Percentiles rank a stretch among this genome's conserved stretches.
These are phyloP conservation scores for Leucophenga varia DNA, from an alignment of 1,140 invertebrate genomes.

Conservation along the genomic window DNA sequence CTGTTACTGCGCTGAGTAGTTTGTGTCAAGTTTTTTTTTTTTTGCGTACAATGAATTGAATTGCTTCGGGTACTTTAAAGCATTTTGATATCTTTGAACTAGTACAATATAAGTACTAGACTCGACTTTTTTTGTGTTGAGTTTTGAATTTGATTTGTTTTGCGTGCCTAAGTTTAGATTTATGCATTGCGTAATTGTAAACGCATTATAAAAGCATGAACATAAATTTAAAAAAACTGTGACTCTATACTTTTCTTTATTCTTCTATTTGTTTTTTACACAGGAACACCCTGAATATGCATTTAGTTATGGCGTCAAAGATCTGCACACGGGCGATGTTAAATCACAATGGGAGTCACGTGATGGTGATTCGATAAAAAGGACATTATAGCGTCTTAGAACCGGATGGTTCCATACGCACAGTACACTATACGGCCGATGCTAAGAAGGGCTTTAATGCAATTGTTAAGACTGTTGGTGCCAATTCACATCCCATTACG, in stretches of 20 bases:
- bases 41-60: too few relatives aligned
- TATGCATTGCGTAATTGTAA: conserved; percentile 1
- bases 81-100: too few relatives aligned
- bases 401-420: conserved; percentile 65
- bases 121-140: conserved; percentile 25
- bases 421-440: conserved; percentile 66
- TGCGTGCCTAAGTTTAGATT: conserved; percentile 12
- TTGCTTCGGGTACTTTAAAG: too few relatives aligned
- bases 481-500: conserved; percentile 58
- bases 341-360: conserved; percentile 66
- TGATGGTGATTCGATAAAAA: conserved; percentile 61
- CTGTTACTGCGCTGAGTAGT: too few relatives aligned
- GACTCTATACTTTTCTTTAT: conserved; percentile 3
- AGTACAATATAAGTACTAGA: too few relatives aligned
- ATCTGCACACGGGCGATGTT: conserved; percentile 67
- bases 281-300: conserved; percentile 67
- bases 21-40: too few relatives aligned
- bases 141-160: conserved; percentile 29
- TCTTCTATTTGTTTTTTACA: conserved; percentile 28
- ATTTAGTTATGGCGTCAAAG: conserved; percentile 70
- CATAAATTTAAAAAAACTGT: background rate
- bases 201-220: background rate
- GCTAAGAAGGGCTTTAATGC: conserved; percentile 67
- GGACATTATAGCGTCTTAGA: conserved; percentile 69
- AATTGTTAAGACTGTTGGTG: conserved; percentile 63